Evolutionary conservation across 2,113 vertebrate genomes (phyloP), one percentile per base, ranked within the genome.

Genomic region (Ardeotis arabs): DNA sequence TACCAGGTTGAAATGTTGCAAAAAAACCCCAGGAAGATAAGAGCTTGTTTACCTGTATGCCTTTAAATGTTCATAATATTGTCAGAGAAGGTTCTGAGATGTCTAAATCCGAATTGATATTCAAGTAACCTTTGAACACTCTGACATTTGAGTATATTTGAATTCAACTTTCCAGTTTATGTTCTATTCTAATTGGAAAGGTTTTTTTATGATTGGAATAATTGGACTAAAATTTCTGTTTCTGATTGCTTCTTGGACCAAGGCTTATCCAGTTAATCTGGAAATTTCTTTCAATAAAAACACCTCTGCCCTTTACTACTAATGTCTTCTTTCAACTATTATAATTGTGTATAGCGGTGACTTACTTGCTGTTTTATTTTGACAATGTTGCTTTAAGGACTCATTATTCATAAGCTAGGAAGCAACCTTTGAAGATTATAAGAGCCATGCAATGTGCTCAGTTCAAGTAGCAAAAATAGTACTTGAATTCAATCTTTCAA

Each of bases 381-480:
- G 89, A 95, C 85, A 97, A 93, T 66, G 63, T 58, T 90, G 69
- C 63, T 97, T 91, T 94, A 95, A 96, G 82, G 76, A 90, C 87
- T 93, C 12, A 81, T 91, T 96, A 93, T 97, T 92, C 92, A 93
- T 87, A 89, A 90, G 89, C 69, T 58, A 93, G 58, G 69, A 95
- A 84, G 35, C 47, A 94, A 96, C 62, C 81, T 96, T 96, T 97
- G 95, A 97, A 96, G 95, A 93, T 89, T 35, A 92, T 83, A 90
- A 95, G 76, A 93, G 56, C 23, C 13, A 52, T 56, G 41, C 50
- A 95, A 35, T 78, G 50, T 77, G 35, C 67, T 91, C 35, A 70
- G 87, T 95, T 97, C 69, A 94, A 85, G 75, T 44, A 87, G 33
- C 49, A 92, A 88, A 97, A 97, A 95, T 37, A 90, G 82, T 58